Conservation (phyloP, 2,888 invertebrate species). For the Platerodrilus igneus region DNA sequence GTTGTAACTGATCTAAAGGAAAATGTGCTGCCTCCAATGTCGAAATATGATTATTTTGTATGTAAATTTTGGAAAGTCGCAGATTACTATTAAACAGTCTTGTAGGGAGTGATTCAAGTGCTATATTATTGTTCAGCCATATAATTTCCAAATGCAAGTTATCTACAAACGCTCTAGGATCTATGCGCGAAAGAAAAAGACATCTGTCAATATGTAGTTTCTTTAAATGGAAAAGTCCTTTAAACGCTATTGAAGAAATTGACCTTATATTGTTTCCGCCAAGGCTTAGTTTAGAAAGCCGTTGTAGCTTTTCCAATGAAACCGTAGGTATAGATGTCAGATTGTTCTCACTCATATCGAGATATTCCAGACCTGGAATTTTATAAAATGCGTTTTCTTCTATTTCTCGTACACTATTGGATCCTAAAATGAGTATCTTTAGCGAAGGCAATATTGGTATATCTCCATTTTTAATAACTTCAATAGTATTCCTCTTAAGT, state of each 20-base stretch:
- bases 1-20: conserved; percentile 72
- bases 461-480: conserved; percentile 65
- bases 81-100: conserved; percentile 81
- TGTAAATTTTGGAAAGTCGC: conserved; percentile 68
- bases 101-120: conserved; percentile 69
- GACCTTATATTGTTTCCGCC: conserved; percentile 73
- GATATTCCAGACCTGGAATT: conserved; percentile 63
- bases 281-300: conserved; percentile 69
- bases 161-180: conserved; percentile 76
- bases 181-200: conserved; percentile 63
- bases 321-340: conserved; percentile 72
- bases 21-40: conserved; percentile 77
- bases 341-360: conserved; percentile 79
- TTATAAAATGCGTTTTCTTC: conserved; percentile 71
- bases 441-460: conserved; percentile 69
- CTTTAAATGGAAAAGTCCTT: conserved; percentile 77
- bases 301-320: conserved; percentile 70
- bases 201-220: conserved; percentile 68
- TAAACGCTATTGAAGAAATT: conserved; percentile 72
- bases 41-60: conserved; percentile 70
- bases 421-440: conserved; percentile 64
- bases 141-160: conserved; percentile 77
- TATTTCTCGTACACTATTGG: conserved; percentile 71
- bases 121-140: conserved; percentile 72
- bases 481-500: conserved; percentile 74